phyloP scores from a whole-genome alignment of 1,140 invertebrate genomes.

The Pachypeltis micranthus region DNA sequence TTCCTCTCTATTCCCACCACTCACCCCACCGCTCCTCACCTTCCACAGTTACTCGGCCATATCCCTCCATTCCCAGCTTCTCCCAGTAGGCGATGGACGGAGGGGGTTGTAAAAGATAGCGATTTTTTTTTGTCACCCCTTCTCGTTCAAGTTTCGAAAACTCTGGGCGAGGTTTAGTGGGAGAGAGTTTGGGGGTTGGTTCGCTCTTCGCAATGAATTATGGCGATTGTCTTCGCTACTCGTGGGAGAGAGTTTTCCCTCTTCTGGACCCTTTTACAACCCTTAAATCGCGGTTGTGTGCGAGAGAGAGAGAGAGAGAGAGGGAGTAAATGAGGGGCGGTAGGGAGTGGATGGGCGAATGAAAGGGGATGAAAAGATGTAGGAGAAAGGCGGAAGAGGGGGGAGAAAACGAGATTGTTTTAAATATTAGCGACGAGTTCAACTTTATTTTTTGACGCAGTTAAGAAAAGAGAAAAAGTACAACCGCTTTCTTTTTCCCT shows the following conservation, averaged over 20 bases:
- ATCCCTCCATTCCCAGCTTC: no score
- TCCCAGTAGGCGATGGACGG: background rate
- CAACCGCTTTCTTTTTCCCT: no score
- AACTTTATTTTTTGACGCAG: no score
- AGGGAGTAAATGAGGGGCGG: background rate
- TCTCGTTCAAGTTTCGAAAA: background rate
- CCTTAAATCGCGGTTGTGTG: background rate
- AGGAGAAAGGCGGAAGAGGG: background rate
- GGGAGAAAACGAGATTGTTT: background rate
- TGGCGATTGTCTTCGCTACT: background rate
- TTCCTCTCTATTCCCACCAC: no score
- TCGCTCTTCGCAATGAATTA: background rate
- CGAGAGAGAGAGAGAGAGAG: background rate
- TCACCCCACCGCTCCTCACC: no score
- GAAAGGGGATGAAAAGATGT: background rate
- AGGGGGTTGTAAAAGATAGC: background rate
- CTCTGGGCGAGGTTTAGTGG: background rate
- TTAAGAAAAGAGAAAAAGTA: no score
- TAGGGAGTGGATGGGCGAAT: no score
- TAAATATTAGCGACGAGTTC: constrained; percentile 5
- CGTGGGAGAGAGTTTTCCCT: no score
- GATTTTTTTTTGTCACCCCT: background rate
- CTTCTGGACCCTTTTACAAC: background rate
- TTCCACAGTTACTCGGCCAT: no score
- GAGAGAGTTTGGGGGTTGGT: background rate